phyloP scores from a whole-genome alignment of 2,113 vertebrate species.

The Scomber scombrus region DNA sequence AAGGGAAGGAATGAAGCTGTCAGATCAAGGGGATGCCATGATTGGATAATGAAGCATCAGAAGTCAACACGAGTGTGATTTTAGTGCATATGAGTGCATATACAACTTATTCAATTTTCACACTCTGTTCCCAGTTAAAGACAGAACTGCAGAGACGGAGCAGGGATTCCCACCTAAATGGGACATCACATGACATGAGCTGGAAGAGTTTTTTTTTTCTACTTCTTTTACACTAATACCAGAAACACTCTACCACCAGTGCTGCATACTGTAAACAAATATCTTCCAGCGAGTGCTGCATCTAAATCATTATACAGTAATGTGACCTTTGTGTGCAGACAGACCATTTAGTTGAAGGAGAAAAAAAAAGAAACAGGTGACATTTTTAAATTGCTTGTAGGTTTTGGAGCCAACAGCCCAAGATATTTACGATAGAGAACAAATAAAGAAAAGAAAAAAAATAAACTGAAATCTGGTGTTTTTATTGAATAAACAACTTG shows the following conservation, averaged over 20 bases:
- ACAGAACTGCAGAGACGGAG: conserved; percentile 2
- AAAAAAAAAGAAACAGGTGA: no score
- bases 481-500: no score
- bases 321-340: no score
- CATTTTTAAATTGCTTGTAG: no score
- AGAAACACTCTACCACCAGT: not conserved
- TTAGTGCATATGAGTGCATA: not conserved
- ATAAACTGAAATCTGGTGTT: no score
- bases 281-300: not conserved
- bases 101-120: conserved; percentile 26
- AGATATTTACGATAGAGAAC: no score
- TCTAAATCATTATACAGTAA: no score
- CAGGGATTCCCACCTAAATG: conserved; percentile 12
- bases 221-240: not conserved
- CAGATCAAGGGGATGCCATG: conserved; percentile 61
- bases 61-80: conserved; percentile 62
- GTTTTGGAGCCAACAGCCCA: no score
- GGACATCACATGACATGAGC: conserved; percentile 4
- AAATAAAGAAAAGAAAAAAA: no score
- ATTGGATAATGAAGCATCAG: conserved; percentile 70
- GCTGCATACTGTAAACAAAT: not conserved
- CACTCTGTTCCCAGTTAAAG: conserved; percentile 28
- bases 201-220: not conserved
- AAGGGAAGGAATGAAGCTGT: conserved; percentile 57
- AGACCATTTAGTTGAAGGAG: no score